Conservation (phyloP, 2,113 vertebrate species). For the Chaenocephalus aceratus region DNA sequence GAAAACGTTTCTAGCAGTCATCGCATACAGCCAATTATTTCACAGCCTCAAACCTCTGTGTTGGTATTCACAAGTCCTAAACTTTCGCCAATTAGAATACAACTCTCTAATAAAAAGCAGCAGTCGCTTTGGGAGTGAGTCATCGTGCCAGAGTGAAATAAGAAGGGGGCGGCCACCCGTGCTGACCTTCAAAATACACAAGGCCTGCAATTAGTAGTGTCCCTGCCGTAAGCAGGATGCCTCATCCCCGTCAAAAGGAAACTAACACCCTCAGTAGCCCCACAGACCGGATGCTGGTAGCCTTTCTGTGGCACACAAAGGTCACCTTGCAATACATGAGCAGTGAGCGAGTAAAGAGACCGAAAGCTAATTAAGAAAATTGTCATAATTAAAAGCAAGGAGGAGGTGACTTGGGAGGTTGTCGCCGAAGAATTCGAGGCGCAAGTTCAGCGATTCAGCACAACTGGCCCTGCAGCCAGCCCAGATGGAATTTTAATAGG, state of each 20-base stretch:
- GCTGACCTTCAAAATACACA: constrained; percentile 80
- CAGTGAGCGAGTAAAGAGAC: constrained; percentile 56
- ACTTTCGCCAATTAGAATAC: constrained; percentile 72
- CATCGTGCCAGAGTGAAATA: constrained; percentile 53
- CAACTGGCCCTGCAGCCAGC: constrained; percentile 49
- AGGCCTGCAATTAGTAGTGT: constrained; percentile 78
- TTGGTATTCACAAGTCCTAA: constrained; percentile 56
- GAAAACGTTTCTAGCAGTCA: constrained; percentile 31
- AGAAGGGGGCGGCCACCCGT: constrained; percentile 36
- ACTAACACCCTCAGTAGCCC: constrained; percentile 73
- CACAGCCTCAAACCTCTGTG: constrained; percentile 17
- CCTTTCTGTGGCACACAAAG: constrained; percentile 78
- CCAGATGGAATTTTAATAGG: constrained; percentile 75
- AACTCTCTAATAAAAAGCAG: constrained; percentile 54
- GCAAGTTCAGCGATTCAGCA: constrained; percentile 73
- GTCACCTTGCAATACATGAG: constrained; percentile 78
- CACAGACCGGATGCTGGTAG: constrained; percentile 68
- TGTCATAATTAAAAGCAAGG: constrained; percentile 77
- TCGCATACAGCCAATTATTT: constrained; percentile 62
- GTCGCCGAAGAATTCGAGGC: constrained; percentile 35
- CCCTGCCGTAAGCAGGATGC: constrained; percentile 70
- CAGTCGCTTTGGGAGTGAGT: constrained; percentile 37
- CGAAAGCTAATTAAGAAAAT: constrained; percentile 79
- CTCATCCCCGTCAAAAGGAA: constrained; percentile 68
- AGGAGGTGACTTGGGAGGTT: constrained; percentile 68